Evolutionary conservation across 2,797 vertebrate genomes (phyloP), one percentile per base, ranked within the genome.

Genomic region (Allobates femoralis): DNA sequence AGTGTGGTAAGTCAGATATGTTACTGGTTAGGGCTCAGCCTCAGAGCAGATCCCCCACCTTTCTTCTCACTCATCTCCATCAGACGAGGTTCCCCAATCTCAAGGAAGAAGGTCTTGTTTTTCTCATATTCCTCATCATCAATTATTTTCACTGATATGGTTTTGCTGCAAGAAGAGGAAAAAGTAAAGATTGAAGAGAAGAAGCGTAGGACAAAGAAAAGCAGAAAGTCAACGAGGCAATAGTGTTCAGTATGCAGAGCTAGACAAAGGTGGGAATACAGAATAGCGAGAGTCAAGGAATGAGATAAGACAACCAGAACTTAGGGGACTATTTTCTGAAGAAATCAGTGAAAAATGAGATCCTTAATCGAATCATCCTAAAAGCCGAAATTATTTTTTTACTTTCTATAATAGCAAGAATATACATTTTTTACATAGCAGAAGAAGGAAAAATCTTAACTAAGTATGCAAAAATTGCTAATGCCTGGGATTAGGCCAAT

Each of bases 61-160:
- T 99, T 99, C 95, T 96, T 96, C 94, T 96, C 95, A 96, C 96
- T 99, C 97, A 98, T 99, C 94, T 99, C 98, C 96, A 99, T 93
- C 95, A 99, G 94, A 89, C 91, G 95, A 87, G 98, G 98, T 86
- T 96, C 96, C 92, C 96, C 97, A 62, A 99, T 94, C 94, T 98
- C 97, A 90, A 99, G 90, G 96, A 97, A 98, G 96, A 99, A 97
- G 94, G 96, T 98, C 97, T 99, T 99, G 96, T 99, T 99, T 96
- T 99, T 99, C 95, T 99, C 98, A 93, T 99, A 99, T 89, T 99
- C 96, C 94, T 99, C 98, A 91, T 99, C 98, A 93, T 99, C 98
- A 92, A 99, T 96, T 93, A 99, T 94, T 94, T 96, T 97, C 96
- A 99, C 96, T 93, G 94, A 96, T 95, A 99, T 93, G 89, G 92